Evolutionary conservation across 2,888 invertebrate genomes (phyloP).

Genomic region (Leistus spinibarbis): DNA sequence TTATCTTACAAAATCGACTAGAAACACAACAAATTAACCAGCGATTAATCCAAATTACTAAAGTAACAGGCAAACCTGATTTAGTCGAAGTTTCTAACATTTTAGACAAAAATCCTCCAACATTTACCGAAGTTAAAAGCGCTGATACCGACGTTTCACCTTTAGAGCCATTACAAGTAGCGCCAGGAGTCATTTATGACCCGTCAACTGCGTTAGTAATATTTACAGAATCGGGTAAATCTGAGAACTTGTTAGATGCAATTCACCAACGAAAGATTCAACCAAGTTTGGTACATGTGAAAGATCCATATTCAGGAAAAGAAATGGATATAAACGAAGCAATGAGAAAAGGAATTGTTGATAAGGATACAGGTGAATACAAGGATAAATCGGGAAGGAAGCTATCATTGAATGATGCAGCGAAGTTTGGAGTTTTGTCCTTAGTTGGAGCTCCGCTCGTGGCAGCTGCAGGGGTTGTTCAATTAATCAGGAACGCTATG

Average conservation of each 20-base stretch:
- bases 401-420: conserved; percentile 74
- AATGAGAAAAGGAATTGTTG: conserved; percentile 73
- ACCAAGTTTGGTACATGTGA: conserved; percentile 69
- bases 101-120: conserved; percentile 58
- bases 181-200: conserved; percentile 77
- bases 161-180: conserved; percentile 74
- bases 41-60: conserved; percentile 74
- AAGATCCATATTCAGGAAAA: conserved; percentile 72
- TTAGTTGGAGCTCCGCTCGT: conserved; percentile 78
- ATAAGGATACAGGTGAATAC: conserved; percentile 73
- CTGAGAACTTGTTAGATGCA: conserved; percentile 75
- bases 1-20: conserved; percentile 65
- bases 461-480: conserved; percentile 71
- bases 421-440: conserved; percentile 76
- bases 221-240: conserved; percentile 72
- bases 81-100: conserved; percentile 71
- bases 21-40: conserved; percentile 61
- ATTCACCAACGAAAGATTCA: conserved; percentile 77
- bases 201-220: conserved; percentile 77
- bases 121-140: conserved; percentile 59
- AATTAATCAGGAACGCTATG: conserved; percentile 68
- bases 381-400: conserved; percentile 69
- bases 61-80: conserved; percentile 72
- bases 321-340: conserved; percentile 76
- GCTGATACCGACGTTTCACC: conserved; percentile 57